Evolutionary conservation across 1,140 invertebrate species (phyloP).

Genomic region (Lasaia peninsularis): DNA sequence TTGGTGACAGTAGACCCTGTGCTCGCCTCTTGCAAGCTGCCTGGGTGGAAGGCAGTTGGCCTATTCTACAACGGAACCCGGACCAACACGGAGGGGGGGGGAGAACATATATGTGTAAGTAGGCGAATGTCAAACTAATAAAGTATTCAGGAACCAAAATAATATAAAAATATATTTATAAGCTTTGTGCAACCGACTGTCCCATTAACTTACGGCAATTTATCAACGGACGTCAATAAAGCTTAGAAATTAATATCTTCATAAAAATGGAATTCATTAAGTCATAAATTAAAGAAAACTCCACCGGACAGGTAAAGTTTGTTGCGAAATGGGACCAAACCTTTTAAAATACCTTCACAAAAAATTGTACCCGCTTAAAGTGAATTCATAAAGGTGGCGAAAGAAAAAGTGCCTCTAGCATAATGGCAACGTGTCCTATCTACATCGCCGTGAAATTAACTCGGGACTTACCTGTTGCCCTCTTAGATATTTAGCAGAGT

Average conservation of each 20-base stretch:
- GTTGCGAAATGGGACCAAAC: conserved; percentile 9
- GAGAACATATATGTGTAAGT: too few species aligned
- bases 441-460: conserved; percentile 65
- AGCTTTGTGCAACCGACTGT: conserved; percentile 17
- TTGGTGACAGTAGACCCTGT: too few species aligned
- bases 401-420: conserved; percentile 35
- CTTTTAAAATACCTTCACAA: not conserved
- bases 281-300: conserved; percentile 23
- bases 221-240: conserved; percentile 29
- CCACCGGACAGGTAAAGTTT: conserved; percentile 14
- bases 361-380: conserved; percentile 32
- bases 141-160: not conserved
- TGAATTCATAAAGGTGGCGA: conserved; percentile 53
- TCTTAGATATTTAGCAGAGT: conserved; percentile 25
- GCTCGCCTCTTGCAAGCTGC: too few species aligned
- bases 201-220: conserved; percentile 26
- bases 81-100: too few species aligned
- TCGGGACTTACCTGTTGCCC: conserved; percentile 33
- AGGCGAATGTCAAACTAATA: too few species aligned
- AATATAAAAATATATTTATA: conserved; percentile 8
- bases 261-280: conserved; percentile 33
- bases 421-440: conserved; percentile 63
- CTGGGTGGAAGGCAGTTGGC: too few species aligned
- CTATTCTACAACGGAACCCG: too few species aligned
- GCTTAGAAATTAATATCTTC: conserved; percentile 32